phyloP scores from a whole-genome alignment of 2,888 invertebrate genomes.

The Invenusta paracnida region DNA sequence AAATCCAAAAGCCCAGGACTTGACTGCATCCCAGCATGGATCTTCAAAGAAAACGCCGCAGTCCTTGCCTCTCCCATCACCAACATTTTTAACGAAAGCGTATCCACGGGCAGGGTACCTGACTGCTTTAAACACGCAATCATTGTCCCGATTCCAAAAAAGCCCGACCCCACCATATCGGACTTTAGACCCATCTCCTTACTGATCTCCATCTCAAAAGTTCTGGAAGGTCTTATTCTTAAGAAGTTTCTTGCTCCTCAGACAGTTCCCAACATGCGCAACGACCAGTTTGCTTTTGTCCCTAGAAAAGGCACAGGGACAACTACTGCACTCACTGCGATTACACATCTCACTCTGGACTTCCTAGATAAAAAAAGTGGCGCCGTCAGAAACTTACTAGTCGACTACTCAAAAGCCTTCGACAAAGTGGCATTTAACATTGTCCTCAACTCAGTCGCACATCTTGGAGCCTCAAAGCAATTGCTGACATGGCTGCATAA shows the following conservation, averaged over 20 bases:
- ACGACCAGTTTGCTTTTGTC: not conserved
- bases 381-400: not conserved
- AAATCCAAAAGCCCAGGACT: not conserved
- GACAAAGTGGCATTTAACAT: not conserved
- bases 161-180: not conserved
- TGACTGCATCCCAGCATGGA: not conserved
- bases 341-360: not conserved
- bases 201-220: not conserved
- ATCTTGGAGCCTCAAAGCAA: conserved; percentile 3
- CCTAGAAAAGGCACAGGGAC: not conserved
- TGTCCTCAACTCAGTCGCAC: not conserved
- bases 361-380: conserved; percentile 9
- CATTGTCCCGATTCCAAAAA: not conserved
- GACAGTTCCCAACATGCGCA: not conserved
- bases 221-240: not conserved
- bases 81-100: not conserved
- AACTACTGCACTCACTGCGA: not conserved
- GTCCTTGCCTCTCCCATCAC: not conserved
- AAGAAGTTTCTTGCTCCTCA: conserved; percentile 12
- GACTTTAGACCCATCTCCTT: not conserved
- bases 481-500: not conserved
- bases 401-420: conserved; percentile 22
- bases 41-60: not conserved
- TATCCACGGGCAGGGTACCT: not conserved
- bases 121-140: not conserved